Conservation (phyloP, 2,888 invertebrate species). For the Priocnemis perturbator region DNA sequence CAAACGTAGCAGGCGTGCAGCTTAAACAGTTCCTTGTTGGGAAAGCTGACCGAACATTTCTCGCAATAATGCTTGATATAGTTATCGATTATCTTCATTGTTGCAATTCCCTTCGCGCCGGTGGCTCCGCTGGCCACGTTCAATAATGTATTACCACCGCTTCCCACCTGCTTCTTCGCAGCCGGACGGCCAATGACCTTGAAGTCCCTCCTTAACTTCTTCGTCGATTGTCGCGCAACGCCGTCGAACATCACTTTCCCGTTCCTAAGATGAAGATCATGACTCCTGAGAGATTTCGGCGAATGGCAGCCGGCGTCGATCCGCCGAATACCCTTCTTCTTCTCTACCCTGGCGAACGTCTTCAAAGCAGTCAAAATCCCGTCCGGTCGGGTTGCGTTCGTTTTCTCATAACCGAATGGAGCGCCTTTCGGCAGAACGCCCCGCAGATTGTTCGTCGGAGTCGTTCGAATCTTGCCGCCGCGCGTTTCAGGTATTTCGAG, state of each 20-base stretch:
- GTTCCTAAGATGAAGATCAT: slow-evolving; percentile 54
- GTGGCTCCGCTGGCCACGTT: slow-evolving; percentile 18
- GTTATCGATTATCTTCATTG: slow-evolving; percentile 33
- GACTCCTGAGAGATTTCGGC: slow-evolving; percentile 57
- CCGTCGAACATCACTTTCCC: slow-evolving; percentile 52
- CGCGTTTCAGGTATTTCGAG: neutral
- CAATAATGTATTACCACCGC: slow-evolving; percentile 5
- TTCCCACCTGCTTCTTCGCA: neutral
- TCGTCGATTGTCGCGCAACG: slow-evolving; percentile 14
- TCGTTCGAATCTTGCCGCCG: neutral
- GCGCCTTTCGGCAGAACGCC: neutral
- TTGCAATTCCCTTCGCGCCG: slow-evolving; percentile 13
- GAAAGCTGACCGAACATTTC: slow-evolving; percentile 55
- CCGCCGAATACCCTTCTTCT: neutral
- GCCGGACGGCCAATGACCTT: slow-evolving; percentile 4
- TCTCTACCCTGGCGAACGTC: neutral
- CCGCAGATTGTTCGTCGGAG: neutral
- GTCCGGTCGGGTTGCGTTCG: neutral
- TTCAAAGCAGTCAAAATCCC: neutral
- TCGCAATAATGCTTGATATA: slow-evolving; percentile 61
- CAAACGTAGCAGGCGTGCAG: slow-evolving; percentile 61
- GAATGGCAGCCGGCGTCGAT: slow-evolving; percentile 16
- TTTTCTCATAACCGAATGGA: neutral
- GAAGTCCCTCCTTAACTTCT: slow-evolving; percentile 13
- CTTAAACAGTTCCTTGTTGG: slow-evolving; percentile 58